phyloP scores from a whole-genome alignment of 2,797 vertebrate species.

The Scomberomorus guttatus region DNA sequence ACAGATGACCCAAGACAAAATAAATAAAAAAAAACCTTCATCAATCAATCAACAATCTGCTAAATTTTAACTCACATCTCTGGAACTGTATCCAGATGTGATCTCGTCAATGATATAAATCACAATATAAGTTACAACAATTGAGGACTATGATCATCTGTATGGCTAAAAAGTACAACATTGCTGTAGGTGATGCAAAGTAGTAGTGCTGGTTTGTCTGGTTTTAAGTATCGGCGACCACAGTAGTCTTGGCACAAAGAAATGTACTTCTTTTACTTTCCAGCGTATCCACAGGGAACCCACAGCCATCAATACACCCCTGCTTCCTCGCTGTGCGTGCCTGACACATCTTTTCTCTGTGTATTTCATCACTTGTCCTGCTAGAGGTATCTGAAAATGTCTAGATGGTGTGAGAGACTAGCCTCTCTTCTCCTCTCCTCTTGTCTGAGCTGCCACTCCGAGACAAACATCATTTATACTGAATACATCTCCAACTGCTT shows the following conservation, averaged over 20 bases:
- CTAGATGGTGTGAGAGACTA: constrained; percentile 8
- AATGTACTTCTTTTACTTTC: constrained; percentile 23
- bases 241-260: constrained; percentile 2
- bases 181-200: neutral
- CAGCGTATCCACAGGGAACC: constrained; percentile 17
- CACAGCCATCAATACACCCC: constrained; percentile 7
- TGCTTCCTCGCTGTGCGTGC: constrained; percentile 3
- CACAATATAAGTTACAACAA: neutral
- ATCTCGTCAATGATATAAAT: neutral
- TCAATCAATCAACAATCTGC: too few relatives aligned
- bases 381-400: constrained; percentile 17
- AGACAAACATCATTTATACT: constrained; percentile 8
- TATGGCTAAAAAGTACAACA: neutral
- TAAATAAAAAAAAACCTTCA: too few relatives aligned
- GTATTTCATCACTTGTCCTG: constrained; percentile 34
- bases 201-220: neutral
- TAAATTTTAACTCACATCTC: too few relatives aligned
- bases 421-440: neutral
- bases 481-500: neutral
- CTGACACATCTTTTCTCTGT: constrained; percentile 12
- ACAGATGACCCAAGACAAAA: too few relatives aligned
- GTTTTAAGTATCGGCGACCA: constrained; percentile 7
- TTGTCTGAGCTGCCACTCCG: neutral
- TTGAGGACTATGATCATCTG: neutral
- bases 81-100: neutral